Conservation (phyloP, 1,140 invertebrate genomes). For the Aphis craccivora region DNA sequence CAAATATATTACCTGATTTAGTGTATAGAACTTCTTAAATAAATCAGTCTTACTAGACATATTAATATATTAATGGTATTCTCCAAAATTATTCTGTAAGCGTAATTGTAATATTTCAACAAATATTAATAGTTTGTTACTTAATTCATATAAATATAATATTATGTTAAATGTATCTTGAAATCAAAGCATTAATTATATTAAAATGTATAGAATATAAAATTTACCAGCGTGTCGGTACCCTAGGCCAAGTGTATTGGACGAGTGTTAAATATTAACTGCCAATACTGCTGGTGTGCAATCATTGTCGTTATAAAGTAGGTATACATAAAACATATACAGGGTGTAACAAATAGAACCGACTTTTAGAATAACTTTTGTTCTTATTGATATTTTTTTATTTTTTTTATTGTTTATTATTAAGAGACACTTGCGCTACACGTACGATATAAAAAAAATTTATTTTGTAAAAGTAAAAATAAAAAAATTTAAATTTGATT, state of each 20-base stretch:
- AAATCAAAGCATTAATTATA: neutral
- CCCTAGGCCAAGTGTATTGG: neutral
- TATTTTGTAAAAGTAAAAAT: too few species aligned
- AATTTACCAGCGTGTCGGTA: neutral
- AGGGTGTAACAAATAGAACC: too few species aligned
- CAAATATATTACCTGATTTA: neutral
- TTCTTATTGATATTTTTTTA: too few species aligned
- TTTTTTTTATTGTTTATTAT: too few species aligned
- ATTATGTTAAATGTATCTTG: neutral
- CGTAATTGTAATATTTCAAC: neutral
- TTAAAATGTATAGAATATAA: neutral
- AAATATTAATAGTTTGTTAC: neutral
- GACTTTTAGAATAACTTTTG: too few species aligned
- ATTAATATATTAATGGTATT: neutral
- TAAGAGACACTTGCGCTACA: too few species aligned
- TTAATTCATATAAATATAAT: neutral
- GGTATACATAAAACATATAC: neutral
- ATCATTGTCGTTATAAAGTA: neutral
- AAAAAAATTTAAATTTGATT: too few species aligned
- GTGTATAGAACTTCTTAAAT: neutral
- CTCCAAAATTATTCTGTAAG: neutral
- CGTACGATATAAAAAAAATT: too few species aligned
- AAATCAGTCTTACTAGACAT: neutral
- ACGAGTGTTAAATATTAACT: neutral
- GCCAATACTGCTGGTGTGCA: neutral